Evolutionary conservation across 1,140 invertebrate genomes (phyloP).

Genomic region (Saccostrea cuccullata): DNA sequence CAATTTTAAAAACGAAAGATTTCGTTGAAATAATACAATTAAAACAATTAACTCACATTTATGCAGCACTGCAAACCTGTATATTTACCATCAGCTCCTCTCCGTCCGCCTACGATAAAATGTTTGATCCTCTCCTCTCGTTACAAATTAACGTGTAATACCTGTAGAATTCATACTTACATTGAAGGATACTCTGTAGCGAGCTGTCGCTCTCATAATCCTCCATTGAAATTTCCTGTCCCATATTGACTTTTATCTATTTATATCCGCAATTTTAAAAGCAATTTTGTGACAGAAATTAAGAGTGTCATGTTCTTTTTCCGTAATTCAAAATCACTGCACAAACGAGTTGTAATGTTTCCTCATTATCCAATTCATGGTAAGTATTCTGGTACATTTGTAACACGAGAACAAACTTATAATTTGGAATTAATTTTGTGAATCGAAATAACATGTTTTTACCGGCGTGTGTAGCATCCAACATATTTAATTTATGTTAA

Average conservation of each 20-base stretch:
- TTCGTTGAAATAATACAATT: no score
- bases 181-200: conserved; percentile 20
- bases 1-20: no score
- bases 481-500: not conserved
- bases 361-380: not conserved
- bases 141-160: not conserved
- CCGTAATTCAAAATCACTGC: conserved; percentile 2
- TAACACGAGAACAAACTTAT: not conserved
- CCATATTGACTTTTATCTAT: not conserved
- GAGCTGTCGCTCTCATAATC: conserved; percentile 29
- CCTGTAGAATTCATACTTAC: conserved; percentile 5
- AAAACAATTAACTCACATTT: no score
- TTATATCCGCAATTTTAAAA: conserved; percentile 14
- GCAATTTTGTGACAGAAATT: not conserved
- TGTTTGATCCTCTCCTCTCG: no score
- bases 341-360: not conserved
- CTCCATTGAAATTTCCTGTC: conserved; percentile 34
- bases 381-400: not conserved
- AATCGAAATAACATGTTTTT: not conserved
- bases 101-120: no score
- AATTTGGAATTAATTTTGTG: conserved; percentile 34
- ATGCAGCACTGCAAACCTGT: no score
- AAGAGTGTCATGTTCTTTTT: not conserved
- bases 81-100: no score
- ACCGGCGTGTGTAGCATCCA: not conserved